Evolutionary conservation across 2,113 vertebrate species (phyloP), one percentile per base, ranked within the genome.

Genomic region (Gobiocypris rarus): DNA sequence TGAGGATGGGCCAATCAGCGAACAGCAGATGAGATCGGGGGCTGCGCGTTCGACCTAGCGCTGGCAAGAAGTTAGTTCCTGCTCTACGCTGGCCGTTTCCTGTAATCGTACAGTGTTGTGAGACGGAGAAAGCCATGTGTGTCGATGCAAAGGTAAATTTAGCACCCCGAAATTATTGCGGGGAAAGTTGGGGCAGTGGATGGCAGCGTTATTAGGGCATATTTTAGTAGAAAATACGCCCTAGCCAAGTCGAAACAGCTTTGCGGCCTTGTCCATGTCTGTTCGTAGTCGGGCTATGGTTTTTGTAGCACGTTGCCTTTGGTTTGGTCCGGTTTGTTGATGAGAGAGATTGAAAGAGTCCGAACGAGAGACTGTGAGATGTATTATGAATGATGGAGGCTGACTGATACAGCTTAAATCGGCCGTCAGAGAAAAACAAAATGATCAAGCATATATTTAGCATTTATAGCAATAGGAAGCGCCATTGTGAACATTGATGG

Each of bases 71-170:
- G 93, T 93, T 94, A 94, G 94, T 95, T 95, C 94, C 94, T 95
- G 94, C 94, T 94, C 92, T 91, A 89, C 90, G 89, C 93, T 93
- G 93, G 93, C 92, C 93, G 94, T 94, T 95, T 95, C 94, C 94
- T 95, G 94, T 94, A 93, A 93, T 91, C 94, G 92, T 91, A 93
- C 93, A 92, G 94, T 95, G 94, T 95, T 95, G 94, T 95, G 93
- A 95, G 94, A 94, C 93, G 94, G 92, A 94, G 94, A 95, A 94
- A 95, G 94, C 94, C 94, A 95, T 95, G 94, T 95, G 94, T 95
- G 94, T 94, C 92, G 92, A 93, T 86, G 93, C 90, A 92, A 94
- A 95, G 94, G 94, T 95, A 95, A 93, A 94, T 94, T 95, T 94
- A 93, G 90, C 90, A 91, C 85, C 90, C 91, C 86, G 85, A 93